Conservation (phyloP, 2,797 vertebrate genomes). For the Malurus leucopterus region DNA sequence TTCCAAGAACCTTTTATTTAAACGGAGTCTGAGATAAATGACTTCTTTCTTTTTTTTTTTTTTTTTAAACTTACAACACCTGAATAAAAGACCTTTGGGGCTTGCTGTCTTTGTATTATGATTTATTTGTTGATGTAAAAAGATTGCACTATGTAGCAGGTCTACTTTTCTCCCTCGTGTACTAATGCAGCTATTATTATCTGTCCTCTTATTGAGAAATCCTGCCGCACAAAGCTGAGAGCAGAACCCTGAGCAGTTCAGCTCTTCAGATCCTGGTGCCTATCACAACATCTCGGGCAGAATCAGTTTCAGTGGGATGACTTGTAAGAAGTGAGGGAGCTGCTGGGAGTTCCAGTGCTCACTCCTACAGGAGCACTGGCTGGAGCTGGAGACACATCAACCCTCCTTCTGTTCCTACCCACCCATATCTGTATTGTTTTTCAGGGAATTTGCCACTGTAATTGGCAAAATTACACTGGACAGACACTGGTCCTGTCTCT, state of each 20-base stretch:
- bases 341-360: not conserved
- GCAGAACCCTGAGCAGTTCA: not conserved
- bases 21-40: slow-evolving; percentile 47
- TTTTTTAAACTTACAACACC: slow-evolving; percentile 14
- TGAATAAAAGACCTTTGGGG: slow-evolving; percentile 55
- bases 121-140: slow-evolving; percentile 57
- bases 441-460: not conserved
- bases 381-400: not conserved
- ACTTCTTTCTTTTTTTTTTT: not conserved
- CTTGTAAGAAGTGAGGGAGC: not conserved
- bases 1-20: slow-evolving; percentile 63
- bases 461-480: too few relatives aligned
- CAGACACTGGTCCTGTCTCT: not conserved
- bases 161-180: not conserved
- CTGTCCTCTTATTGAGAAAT: not conserved
- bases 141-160: not conserved
- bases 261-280: not conserved
- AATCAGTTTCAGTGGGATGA: not conserved
- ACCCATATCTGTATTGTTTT: not conserved
- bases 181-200: not conserved
- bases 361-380: not conserved
- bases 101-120: slow-evolving; percentile 43
- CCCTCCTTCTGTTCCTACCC: not conserved
- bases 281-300: not conserved
- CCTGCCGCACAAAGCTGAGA: not conserved